phyloP scores from a whole-genome alignment of 2,888 invertebrate species.

The Corbicula japonica region DNA sequence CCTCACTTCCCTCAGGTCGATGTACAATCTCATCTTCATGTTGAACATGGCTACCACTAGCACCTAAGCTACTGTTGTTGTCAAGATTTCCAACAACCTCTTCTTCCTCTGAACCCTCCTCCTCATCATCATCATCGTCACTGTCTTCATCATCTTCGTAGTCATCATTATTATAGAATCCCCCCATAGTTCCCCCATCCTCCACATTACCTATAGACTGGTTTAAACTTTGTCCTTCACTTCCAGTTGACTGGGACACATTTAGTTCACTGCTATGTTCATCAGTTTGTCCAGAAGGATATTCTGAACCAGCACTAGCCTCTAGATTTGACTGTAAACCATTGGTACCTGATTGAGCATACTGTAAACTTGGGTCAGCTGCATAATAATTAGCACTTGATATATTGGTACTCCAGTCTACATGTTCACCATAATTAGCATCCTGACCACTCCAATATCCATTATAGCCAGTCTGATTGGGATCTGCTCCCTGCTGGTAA shows the following conservation, averaged over 20 bases:
- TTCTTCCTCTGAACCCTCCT: conserved; percentile 1
- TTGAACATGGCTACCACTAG: conserved; percentile 30
- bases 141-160: conserved; percentile 54
- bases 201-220: conserved; percentile 53
- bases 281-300: conserved; percentile 12
- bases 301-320: neutral
- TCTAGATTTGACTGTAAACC: neutral
- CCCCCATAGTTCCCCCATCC: conserved; percentile 64
- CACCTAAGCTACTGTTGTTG: conserved; percentile 22
- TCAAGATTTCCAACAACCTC: conserved; percentile 15
- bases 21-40: conserved; percentile 35
- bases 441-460: conserved; percentile 54
- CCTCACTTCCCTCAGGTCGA: conserved; percentile 4
- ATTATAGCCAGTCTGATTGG: conserved; percentile 37
- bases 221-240: conserved; percentile 47
- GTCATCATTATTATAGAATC: conserved; percentile 63
- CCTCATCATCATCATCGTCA: conserved; percentile 41
- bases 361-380: conserved; percentile 28
- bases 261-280: conserved; percentile 39
- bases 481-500: conserved; percentile 32
- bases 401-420: conserved; percentile 13
- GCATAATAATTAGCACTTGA: conserved; percentile 26
- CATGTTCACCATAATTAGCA: conserved; percentile 10
- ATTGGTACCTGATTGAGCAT: conserved; percentile 21
- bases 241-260: conserved; percentile 52